Conservation (phyloP, 2,888 invertebrate species). For the Drosophila atroscutellata region DNA sequence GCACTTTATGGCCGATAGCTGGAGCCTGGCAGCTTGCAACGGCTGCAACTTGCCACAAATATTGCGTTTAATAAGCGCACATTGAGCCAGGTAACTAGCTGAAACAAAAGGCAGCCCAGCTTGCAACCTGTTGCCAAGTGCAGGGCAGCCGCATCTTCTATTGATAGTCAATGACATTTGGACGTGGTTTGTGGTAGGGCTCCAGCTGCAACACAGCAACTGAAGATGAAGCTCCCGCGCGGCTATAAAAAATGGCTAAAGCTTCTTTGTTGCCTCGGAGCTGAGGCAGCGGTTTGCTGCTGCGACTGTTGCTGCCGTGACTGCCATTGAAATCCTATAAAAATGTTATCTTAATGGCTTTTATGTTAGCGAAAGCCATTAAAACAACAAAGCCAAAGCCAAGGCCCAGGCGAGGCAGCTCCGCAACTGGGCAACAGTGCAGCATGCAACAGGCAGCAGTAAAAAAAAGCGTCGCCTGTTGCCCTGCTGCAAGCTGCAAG, state of each 20-base stretch:
- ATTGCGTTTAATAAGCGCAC: slow-evolving; percentile 80
- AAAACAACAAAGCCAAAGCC: slow-evolving; percentile 73
- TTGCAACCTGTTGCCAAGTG: slow-evolving; percentile 68
- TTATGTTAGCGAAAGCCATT: slow-evolving; percentile 83
- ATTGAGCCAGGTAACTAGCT: slow-evolving; percentile 60
- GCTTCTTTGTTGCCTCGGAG: slow-evolving; percentile 60
- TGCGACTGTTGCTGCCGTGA: slow-evolving; percentile 58
- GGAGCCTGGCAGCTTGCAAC: slow-evolving; percentile 17
- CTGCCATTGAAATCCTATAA: slow-evolving; percentile 77
- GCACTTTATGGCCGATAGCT: slow-evolving; percentile 73
- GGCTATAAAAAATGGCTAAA: slow-evolving; percentile 61
- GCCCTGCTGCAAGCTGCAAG: slow-evolving; percentile 45
- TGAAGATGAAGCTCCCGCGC: slow-evolving; percentile 35
- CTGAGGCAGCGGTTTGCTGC: slow-evolving; percentile 40
- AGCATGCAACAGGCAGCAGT: slow-evolving; percentile 50
- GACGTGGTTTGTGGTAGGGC: slow-evolving; percentile 68
- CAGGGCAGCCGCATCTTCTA: slow-evolving; percentile 65
- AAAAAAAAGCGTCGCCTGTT: slow-evolving; percentile 62
- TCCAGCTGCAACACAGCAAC: slow-evolving; percentile 14
- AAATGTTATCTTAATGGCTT: slow-evolving; percentile 83
- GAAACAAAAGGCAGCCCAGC: slow-evolving; percentile 59
- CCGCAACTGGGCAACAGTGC: slow-evolving; percentile 17
- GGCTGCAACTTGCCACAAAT: slow-evolving; percentile 74
- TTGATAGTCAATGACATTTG: slow-evolving; percentile 82
- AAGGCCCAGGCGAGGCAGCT: slow-evolving; percentile 40